Conservation (phyloP, 23 tunicate species). For the Botrylloides violaceus region DNA sequence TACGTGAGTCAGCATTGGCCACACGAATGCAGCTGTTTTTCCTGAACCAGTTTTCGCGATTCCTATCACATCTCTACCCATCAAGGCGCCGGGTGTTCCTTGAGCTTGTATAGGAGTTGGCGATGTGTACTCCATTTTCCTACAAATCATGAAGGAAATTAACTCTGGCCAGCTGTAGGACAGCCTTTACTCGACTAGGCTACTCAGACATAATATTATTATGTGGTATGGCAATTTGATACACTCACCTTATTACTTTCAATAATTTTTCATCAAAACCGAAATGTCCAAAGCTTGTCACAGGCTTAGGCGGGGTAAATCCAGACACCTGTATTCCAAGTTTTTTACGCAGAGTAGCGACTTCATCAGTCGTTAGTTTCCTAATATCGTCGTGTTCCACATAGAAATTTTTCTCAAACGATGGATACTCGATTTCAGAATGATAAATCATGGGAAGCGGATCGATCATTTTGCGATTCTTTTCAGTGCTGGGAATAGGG, state of each 20-base stretch:
- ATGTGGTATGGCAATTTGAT: background rate
- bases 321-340: conserved; percentile 83
- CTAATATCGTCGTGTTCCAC: conserved; percentile 67
- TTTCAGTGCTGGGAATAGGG: conserved; percentile 46
- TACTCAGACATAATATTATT: background rate
- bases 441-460: conserved; percentile 90
- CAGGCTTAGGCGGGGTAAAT: conserved; percentile 78
- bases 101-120: conserved; percentile 97
- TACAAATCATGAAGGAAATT: conserved; percentile 8
- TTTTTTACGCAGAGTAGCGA: conserved; percentile 34
- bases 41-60: conserved; percentile 98
- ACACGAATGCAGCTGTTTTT: conserved; percentile 91
- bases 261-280: conserved; percentile 79
- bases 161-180: background rate
- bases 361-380: conserved; percentile 28
- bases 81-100: conserved; percentile 72
- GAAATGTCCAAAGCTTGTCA: conserved; percentile 84
- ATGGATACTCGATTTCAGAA: conserved; percentile 82
- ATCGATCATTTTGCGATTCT: conserved; percentile 61
- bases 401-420: conserved; percentile 93
- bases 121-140: conserved; percentile 57
- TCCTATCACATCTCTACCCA: conserved; percentile 97
- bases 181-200: background rate
- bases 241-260: conserved; percentile 48
- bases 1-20: conserved; percentile 88